A percentile compares a stretch with the other conserved stretches of the same genome.
Evolutionary conservation across 1,140 invertebrate genomes (phyloP).

Genomic region (Drosophila persimilis): DNA sequence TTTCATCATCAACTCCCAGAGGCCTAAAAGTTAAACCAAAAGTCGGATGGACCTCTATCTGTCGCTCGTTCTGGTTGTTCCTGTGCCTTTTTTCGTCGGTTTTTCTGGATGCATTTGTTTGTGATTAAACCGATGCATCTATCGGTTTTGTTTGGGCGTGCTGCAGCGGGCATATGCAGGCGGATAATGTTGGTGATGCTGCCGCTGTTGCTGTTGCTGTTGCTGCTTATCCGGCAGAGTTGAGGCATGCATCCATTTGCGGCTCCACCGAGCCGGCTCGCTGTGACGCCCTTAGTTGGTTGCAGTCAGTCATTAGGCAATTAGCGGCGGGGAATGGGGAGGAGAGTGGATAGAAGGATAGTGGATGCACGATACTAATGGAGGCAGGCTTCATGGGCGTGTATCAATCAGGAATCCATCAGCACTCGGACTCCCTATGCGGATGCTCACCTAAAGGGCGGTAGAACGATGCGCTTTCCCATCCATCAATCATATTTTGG

Average conservation of each 20-base stretch:
- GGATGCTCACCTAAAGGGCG: constrained; percentile 7
- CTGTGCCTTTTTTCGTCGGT: constrained; percentile 5
- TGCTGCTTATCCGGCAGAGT: constrained; percentile 32
- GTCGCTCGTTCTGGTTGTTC: no score
- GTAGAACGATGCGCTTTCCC: no score
- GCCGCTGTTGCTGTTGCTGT: no score
- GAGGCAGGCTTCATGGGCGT: neutral
- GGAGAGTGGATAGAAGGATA: neutral
- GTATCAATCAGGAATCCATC: constrained; percentile 42
- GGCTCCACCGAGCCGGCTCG: neutral
- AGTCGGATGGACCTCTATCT: no score
- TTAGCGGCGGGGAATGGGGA: constrained; percentile 21
- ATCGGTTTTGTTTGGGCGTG: constrained; percentile 58
- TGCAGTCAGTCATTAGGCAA: constrained; percentile 45
- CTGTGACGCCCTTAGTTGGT: neutral
- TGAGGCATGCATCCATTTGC: constrained; percentile 28
- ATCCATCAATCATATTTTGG: no score
- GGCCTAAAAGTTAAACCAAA: neutral
- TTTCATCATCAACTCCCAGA: neutral
- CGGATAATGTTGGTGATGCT: constrained; percentile 25
- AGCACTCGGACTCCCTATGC: neutral
- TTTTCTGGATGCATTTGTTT: constrained; percentile 70
- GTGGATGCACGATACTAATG: constrained; percentile 15
- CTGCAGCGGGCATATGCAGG: constrained; percentile 34
- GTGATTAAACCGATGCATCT: constrained; percentile 63